These are phyloP conservation scores for Micropoecilia bifurca DNA, from an alignment of 2,797 vertebrate genomes.

Conservation along the genomic window DNA sequence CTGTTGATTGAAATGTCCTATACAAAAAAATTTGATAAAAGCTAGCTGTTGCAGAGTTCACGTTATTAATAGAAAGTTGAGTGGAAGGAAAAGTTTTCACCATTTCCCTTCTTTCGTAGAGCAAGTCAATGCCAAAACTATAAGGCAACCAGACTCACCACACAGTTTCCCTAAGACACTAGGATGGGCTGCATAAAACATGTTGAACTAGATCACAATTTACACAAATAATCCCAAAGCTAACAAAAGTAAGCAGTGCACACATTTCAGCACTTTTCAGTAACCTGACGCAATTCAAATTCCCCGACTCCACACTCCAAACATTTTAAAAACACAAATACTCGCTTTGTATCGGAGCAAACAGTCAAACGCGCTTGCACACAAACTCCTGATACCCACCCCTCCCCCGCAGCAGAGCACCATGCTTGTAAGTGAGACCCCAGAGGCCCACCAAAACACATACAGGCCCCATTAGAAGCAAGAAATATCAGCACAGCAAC, in stretches of 20 bases:
- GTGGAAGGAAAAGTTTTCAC: background rate
- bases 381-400: slow-evolving; percentile 1
- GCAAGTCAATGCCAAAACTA: background rate
- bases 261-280: background rate
- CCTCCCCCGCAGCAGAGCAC: slow-evolving; percentile 31
- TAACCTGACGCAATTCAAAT: slow-evolving; percentile 27
- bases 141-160: background rate
- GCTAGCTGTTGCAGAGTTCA: too few relatives aligned
- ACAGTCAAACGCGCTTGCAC: slow-evolving; percentile 8
- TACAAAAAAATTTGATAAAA: background rate
- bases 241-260: background rate
- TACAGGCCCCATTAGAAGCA: slow-evolving; percentile 45
- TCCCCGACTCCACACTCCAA: slow-evolving; percentile 16
- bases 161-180: background rate
- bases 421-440: slow-evolving; percentile 47
- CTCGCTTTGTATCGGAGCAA: slow-evolving; percentile 17
- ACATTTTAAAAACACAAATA: slow-evolving; percentile 32
- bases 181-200: background rate
- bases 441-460: slow-evolving; percentile 66
- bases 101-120: background rate
- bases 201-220: background rate
- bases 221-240: background rate
- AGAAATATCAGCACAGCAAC: slow-evolving; percentile 59
- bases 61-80: background rate
- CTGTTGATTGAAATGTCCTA: background rate